Percentiles rank a stretch among this genome's conserved stretches.
Evolutionary conservation across 2,797 vertebrate species (phyloP).

Genomic region (Mallotus villosus): DNA sequence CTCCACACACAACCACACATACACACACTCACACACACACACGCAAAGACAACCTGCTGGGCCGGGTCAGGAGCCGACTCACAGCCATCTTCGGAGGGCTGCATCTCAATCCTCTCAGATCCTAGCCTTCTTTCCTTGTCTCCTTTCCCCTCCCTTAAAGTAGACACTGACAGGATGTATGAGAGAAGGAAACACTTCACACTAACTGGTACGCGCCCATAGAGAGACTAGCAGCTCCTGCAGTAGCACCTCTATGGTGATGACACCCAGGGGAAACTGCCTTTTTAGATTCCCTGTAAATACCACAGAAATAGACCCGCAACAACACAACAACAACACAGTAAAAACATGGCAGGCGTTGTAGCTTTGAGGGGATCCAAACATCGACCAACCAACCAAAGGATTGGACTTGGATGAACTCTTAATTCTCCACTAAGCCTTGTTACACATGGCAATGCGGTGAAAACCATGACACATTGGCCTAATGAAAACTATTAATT

Average conservation of each 20-base stretch:
- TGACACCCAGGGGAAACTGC: conserved; percentile 22
- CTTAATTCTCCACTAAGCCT: background rate
- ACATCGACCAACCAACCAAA: background rate
- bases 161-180: too few species aligned
- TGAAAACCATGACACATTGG: too few species aligned
- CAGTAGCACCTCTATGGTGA: conserved; percentile 4
- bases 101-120: background rate
- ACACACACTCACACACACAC: conserved; percentile 33
- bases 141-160: too few species aligned
- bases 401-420: background rate
- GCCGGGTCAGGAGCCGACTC: conserved; percentile 34
- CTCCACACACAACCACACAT: conserved; percentile 32
- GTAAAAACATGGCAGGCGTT: background rate
- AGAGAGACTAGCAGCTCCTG: too few species aligned
- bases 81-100: background rate
- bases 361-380: background rate
- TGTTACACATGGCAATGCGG: too few species aligned
- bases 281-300: conserved; percentile 18
- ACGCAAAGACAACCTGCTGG: conserved; percentile 44
- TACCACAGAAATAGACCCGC: conserved; percentile 16
- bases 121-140: background rate
- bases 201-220: too few species aligned
- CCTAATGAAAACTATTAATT: too few species aligned
- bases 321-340: conserved; percentile 2
- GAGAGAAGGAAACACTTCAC: too few species aligned